Conservation (phyloP, 2,797 vertebrate genomes). For the Mionectes olivaceus region DNA sequence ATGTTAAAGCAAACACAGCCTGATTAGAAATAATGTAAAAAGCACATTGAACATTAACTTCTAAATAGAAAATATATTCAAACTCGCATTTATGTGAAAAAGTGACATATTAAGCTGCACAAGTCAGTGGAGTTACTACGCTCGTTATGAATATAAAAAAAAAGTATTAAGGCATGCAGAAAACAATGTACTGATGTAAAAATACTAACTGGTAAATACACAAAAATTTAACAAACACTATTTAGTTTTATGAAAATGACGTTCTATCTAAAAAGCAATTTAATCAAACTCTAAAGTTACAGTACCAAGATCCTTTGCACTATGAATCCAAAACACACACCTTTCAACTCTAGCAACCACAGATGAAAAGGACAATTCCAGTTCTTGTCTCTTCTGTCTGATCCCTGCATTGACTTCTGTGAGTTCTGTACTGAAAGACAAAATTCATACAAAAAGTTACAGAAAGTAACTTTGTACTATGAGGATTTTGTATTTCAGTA, state of each 20-base stretch:
- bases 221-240: background rate
- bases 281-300: background rate
- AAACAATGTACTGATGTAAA: background rate
- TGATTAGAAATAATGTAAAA: background rate
- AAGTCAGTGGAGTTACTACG: background rate
- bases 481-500: background rate
- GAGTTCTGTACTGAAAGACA: conserved; percentile 84
- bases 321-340: conserved; percentile 68
- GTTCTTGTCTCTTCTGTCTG: conserved; percentile 82
- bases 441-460: conserved; percentile 22
- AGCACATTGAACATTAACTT: background rate
- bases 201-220: background rate
- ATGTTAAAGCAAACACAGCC: background rate
- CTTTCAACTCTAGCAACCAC: conserved; percentile 79
- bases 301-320: background rate
- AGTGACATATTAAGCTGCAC: background rate
- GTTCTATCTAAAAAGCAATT: background rate
- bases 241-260: background rate
- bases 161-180: background rate
- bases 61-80: background rate
- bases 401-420: conserved; percentile 77
- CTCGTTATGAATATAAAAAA: background rate
- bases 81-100: background rate
- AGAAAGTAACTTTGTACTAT: background rate
- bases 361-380: conserved; percentile 85